phyloP scores from a whole-genome alignment of 2,797 vertebrate species.

The Artibeus jamaicensis region DNA sequence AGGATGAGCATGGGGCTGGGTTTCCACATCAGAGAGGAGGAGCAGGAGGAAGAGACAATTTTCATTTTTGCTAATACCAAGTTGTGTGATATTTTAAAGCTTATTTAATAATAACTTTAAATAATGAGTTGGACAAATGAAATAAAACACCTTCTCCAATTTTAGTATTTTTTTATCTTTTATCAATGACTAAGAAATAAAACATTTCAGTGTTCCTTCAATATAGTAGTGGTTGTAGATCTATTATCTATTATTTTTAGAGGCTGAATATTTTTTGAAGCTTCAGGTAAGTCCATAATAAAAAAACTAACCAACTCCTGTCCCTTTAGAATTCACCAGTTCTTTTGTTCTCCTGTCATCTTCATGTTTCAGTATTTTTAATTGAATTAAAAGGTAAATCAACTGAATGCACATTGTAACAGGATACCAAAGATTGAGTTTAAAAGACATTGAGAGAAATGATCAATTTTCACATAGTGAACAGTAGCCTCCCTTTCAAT shows the following conservation, averaged over 20 bases:
- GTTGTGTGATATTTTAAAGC: neutral
- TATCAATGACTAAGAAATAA: neutral
- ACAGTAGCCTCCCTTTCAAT: neutral
- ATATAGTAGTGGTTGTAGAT: neutral
- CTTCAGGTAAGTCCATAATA: neutral
- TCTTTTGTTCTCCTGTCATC: neutral
- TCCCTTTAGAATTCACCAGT: neutral
- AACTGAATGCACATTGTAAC: neutral
- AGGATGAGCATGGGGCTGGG: neutral
- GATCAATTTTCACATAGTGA: neutral
- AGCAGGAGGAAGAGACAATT: neutral
- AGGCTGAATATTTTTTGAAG: neutral
- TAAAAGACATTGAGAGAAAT: neutral
- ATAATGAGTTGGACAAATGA: neutral
- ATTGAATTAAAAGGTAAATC: neutral
- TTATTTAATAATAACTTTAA: neutral
- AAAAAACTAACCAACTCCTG: neutral
- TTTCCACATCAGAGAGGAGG: neutral
- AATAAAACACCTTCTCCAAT: neutral
- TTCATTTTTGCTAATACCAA: neutral
- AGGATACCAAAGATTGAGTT: neutral
- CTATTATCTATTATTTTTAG: neutral
- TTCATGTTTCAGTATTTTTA: neutral
- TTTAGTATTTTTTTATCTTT: neutral
- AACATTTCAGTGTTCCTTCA: neutral